Evolutionary conservation across 2,888 invertebrate species (phyloP).

Genomic region (Metellina segmentata): DNA sequence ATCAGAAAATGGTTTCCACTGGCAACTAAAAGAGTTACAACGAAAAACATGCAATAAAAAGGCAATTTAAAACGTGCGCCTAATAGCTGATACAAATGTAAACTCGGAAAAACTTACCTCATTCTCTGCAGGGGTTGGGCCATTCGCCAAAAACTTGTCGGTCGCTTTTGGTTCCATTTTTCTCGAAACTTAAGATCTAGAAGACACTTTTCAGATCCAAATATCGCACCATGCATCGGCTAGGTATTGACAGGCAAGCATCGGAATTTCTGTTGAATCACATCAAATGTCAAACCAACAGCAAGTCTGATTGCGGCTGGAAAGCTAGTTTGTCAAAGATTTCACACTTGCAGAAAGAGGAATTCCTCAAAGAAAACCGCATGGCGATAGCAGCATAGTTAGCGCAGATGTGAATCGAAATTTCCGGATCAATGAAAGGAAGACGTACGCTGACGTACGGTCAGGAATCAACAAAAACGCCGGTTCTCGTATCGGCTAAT

Average conservation of each 20-base stretch:
- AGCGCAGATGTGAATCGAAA: neutral
- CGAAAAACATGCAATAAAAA: too few relatives aligned
- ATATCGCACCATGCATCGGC: neutral
- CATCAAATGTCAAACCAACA: neutral
- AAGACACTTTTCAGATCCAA: neutral
- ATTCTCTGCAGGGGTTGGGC: conserved; percentile 20
- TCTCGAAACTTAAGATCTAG: neutral
- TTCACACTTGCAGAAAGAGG: too few relatives aligned
- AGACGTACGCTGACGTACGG: neutral
- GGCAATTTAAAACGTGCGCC: too few relatives aligned
- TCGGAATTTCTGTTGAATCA: neutral
- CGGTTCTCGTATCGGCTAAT: neutral
- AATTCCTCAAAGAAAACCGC: neutral
- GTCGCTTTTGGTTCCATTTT: conserved; percentile 50
- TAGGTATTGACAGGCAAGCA: neutral
- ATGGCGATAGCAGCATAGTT: neutral
- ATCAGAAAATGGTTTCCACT: too few relatives aligned
- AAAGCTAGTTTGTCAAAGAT: too few relatives aligned
- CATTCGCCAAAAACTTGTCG: conserved; percentile 54
- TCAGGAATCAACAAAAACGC: neutral
- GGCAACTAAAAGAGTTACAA: too few relatives aligned
- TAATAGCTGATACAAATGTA: too few relatives aligned
- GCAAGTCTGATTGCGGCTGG: too few relatives aligned
- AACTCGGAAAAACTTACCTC: conserved; percentile 37
- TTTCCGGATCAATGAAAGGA: neutral